Conservation (phyloP, 1,140 invertebrate species). For the Branchinecta lindahli region DNA sequence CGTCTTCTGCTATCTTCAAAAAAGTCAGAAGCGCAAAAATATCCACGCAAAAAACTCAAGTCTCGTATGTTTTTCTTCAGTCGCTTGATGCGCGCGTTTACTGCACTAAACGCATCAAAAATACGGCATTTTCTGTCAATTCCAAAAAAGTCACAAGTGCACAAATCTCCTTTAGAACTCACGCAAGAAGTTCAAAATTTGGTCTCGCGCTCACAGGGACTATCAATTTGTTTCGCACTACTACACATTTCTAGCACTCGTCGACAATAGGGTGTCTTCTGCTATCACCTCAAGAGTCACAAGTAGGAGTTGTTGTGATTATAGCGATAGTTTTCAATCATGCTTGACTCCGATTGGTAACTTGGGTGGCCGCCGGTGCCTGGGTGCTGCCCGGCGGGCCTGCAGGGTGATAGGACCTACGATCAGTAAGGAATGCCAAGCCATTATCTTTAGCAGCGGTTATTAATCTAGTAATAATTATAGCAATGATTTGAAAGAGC, state of each 20-base stretch:
- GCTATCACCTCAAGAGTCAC: too few species aligned
- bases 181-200: too few species aligned
- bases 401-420: neutral
- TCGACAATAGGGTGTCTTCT: too few species aligned
- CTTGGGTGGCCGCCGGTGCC: neutral
- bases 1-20: too few species aligned
- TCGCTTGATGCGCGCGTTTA: neutral
- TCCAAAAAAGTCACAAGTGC: too few species aligned
- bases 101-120: neutral
- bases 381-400: slow-evolving; percentile 2
- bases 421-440: neutral
- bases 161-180: too few species aligned
- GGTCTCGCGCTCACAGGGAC: too few species aligned
- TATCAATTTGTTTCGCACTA: too few species aligned
- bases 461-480: slow-evolving; percentile 5
- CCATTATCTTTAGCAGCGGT: neutral
- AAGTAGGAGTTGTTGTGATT: too few species aligned
- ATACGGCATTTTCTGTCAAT: too few species aligned
- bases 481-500: neutral
- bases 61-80: neutral
- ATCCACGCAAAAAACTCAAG: neutral
- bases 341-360: neutral
- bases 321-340: neutral
- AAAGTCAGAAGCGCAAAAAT: too few species aligned
- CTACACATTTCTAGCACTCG: too few species aligned